phyloP scores from a whole-genome alignment of 2,113 vertebrate genomes.

The Gracilinanus agilis region DNA sequence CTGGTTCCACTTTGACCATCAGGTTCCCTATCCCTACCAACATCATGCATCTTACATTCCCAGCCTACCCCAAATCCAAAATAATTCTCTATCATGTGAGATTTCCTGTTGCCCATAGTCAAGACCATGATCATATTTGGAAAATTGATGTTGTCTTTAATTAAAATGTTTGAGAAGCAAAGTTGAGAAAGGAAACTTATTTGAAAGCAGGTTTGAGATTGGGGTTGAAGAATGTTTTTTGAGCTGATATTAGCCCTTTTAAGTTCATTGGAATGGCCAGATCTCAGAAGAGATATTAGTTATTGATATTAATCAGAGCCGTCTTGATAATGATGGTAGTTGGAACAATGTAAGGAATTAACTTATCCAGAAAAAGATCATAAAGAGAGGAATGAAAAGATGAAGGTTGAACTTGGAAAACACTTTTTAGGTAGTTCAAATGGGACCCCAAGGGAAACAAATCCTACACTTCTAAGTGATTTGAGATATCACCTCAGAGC shows the following conservation, averaged over 20 bases:
- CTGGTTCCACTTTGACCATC: not conserved
- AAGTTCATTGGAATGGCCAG: not conserved
- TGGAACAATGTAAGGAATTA: not conserved
- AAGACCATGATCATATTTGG: not conserved
- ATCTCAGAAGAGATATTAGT: not conserved
- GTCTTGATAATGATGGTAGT: not conserved
- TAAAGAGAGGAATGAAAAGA: not conserved
- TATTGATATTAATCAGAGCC: not conserved
- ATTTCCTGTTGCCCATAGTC: not conserved
- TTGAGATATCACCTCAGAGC: constrained; percentile 49
- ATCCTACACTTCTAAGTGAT: not conserved
- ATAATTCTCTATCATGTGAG: not conserved
- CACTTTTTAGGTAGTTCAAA: not conserved
- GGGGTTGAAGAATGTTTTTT: not conserved
- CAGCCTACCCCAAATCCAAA: not conserved
- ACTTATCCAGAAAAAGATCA: not conserved
- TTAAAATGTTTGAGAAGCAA: not conserved
- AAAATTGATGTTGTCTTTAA: not conserved
- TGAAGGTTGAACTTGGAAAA: not conserved
- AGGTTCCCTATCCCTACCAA: not conserved
- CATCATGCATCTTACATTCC: not conserved
- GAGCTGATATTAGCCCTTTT: not conserved
- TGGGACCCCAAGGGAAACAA: not conserved
- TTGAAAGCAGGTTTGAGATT: not conserved
- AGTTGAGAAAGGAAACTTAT: not conserved